Evolutionary conservation across 2,888 invertebrate genomes (phyloP).

Genomic region (Panopea generosa): DNA sequence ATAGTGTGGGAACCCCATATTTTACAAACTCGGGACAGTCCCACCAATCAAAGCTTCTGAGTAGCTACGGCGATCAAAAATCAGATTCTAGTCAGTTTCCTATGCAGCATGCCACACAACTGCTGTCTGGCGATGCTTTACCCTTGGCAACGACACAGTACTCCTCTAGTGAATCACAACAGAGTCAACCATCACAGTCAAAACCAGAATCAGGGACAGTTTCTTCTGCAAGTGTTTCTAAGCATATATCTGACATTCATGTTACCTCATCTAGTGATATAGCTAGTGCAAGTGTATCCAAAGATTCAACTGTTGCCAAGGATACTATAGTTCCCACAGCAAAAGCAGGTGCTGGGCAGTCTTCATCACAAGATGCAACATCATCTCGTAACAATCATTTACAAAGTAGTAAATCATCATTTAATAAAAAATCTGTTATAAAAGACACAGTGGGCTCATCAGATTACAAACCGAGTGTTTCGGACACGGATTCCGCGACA

Average conservation of each 20-base stretch:
- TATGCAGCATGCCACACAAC: constrained; percentile 63
- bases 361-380: not conserved
- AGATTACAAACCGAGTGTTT: constrained; percentile 21
- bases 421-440: too few species aligned
- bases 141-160: constrained; percentile 52
- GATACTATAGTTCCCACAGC: not conserved
- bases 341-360: not conserved
- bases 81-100: constrained; percentile 51
- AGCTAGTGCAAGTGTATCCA: not conserved
- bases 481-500: constrained; percentile 35
- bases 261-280: not conserved
- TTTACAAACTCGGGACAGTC: constrained; percentile 11
- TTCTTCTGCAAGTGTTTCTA: not conserved
- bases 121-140: constrained; percentile 41
- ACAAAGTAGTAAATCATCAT: too few species aligned
- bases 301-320: too few species aligned
- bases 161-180: not conserved
- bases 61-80: constrained; percentile 29
- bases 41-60: constrained; percentile 12
- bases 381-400: too few species aligned
- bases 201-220: not conserved
- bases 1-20: not conserved
- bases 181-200: not conserved
- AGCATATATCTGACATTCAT: not conserved
- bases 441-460: constrained; percentile 7